Evolutionary conservation across 2,113 vertebrate genomes (phyloP), one percentile per base, ranked within the genome.

Genomic region (Mohoua ochrocephala): DNA sequence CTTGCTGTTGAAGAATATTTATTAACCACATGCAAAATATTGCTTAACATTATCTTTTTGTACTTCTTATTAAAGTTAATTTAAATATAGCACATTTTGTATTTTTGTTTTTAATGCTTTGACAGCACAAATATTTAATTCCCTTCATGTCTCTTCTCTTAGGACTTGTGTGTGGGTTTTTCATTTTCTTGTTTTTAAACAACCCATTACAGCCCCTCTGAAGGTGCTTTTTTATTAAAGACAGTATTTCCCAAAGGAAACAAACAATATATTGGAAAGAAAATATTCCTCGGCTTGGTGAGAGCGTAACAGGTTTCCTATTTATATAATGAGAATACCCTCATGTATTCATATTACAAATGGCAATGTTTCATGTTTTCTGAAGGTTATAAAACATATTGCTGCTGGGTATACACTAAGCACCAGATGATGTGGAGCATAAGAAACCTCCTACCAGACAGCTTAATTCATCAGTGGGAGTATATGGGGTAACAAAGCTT

Each of bases 21-120:
- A 98, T 81, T 95, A 97, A 96, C 87, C 81, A 96, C 89, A 96
- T 94, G 91, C 95, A 98, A 95, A 97, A 97, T 97, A 97, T 95
- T 97, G 95, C 95, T 98, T 95, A 96, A 94, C 84, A 96, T 97
- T 95, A 97, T 96, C 95, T 96, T 98, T 98, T 98, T 98, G 95
- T 98, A 97, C 84, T 95, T 95, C 97, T 96, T 97, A 98, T 97
- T 98, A 98, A 98, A 97, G 96, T 94, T 97, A 96, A 98, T 98
- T 98, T 98, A 97, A 98, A 97, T 97, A 97, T 91, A 97, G 70
- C 91, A 93, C 24, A 93, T 60, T 79, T 96, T 79, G 92, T 93
- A 60, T 82, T 94, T 94, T 89, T 71, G 65, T 63, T 87, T 94
- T 97, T 94, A 75, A 73, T 96, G 61, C 22, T 87, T 74, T 86